phyloP scores from a whole-genome alignment of 92 coral and sea anemone species.

The Phenganax stokvisi region DNA sequence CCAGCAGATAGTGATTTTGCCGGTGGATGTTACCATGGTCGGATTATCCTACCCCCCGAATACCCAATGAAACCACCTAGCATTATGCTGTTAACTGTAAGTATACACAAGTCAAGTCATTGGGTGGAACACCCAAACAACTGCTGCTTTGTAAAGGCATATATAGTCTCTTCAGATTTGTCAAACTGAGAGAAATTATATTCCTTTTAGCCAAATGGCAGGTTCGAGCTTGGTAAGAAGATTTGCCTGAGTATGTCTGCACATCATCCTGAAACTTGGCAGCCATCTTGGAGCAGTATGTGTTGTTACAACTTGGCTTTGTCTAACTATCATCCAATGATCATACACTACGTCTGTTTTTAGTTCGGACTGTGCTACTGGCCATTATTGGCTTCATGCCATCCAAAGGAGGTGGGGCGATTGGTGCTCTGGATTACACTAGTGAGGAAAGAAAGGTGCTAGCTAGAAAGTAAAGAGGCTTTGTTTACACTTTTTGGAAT shows the following conservation, averaged over 20 bases:
- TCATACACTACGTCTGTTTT: not conserved
- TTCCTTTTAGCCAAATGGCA: slow-evolving; percentile 79
- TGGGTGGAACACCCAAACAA: not conserved
- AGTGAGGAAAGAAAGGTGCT: slow-evolving; percentile 79
- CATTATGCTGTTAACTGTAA: slow-evolving; percentile 89
- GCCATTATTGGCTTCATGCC: slow-evolving; percentile 99
- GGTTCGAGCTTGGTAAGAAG: slow-evolving; percentile 89
- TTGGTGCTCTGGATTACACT: slow-evolving; percentile 92
- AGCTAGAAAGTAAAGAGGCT: slow-evolving; percentile 71
- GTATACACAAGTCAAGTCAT: slow-evolving; percentile 21
- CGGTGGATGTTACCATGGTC: slow-evolving; percentile 94
- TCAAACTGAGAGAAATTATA: not conserved
- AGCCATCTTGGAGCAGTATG: slow-evolving; percentile 99
- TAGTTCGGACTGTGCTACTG: slow-evolving; percentile 94
- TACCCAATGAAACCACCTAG: slow-evolving; percentile 99
- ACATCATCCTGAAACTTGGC: slow-evolving; percentile 99
- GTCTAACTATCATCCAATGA: not conserved
- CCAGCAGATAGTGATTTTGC: slow-evolving; percentile 98
- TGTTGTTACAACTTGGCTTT: not conserved
- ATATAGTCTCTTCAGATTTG: no score
- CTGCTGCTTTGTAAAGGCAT: no score
- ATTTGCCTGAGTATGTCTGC: slow-evolving; percentile 98
- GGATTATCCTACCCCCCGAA: slow-evolving; percentile 90
- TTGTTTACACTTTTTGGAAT: no score
- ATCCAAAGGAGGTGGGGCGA: slow-evolving; percentile 95